A percentile compares a stretch with the other conserved stretches of the same genome.
These are phyloP conservation scores for Eristalis tenax DNA, from an alignment of 2,888 invertebrate genomes.

Conservation along the genomic window DNA sequence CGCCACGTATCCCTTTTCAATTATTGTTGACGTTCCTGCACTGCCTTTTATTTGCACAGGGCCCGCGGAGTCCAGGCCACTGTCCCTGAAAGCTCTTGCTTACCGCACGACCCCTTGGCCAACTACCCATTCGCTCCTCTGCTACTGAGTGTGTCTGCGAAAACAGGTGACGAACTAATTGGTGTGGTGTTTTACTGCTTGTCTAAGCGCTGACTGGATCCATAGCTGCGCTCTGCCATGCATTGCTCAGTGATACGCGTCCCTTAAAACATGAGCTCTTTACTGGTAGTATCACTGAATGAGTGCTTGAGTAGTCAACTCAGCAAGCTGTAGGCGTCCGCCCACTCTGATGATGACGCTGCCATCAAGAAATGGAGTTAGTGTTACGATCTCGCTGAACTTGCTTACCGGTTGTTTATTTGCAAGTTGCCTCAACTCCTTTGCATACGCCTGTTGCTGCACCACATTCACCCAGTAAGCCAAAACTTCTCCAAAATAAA, in stretches of 20 bases:
- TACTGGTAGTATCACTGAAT: slow-evolving; percentile 1
- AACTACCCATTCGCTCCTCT: slow-evolving; percentile 13
- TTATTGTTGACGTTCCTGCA: not conserved
- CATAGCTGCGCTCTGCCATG: not conserved
- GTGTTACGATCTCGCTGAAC: not conserved
- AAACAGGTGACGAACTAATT: not conserved
- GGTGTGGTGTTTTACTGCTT: not conserved
- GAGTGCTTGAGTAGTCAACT: slow-evolving; percentile 7
- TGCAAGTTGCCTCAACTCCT: not conserved
- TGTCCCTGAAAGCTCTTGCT: slow-evolving; percentile 9
- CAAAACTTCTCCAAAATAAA: not conserved
- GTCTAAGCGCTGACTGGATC: not conserved
- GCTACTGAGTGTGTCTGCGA: slow-evolving; percentile 2
- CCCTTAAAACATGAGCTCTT: not conserved
- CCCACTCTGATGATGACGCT: too few relatives aligned
- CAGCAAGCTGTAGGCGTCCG: slow-evolving; percentile 1
- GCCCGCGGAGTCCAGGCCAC: slow-evolving; percentile 14
- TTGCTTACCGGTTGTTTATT: too few relatives aligned
- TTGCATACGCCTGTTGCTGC: slow-evolving; percentile 4
- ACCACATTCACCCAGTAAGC: slow-evolving; percentile 6
- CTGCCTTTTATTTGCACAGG: not conserved
- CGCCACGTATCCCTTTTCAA: slow-evolving; percentile 10
- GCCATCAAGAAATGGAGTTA: slow-evolving; percentile 10
- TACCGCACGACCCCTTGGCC: not conserved
- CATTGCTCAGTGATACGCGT: too few relatives aligned